Conservation (phyloP, 2,888 invertebrate genomes). For the Drosophila pegasa region DNA sequence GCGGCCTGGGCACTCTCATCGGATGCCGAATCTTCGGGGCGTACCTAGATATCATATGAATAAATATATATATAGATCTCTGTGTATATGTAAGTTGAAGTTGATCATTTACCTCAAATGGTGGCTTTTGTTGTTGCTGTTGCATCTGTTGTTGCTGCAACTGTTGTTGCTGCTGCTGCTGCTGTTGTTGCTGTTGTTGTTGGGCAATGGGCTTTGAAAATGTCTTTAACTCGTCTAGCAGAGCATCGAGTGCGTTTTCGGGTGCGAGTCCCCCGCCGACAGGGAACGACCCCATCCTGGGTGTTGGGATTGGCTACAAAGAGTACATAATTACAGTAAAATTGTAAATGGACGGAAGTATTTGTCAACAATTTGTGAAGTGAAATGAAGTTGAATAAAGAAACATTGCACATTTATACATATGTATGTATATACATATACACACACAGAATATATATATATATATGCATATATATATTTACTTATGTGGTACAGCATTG, state of each 20-base stretch:
- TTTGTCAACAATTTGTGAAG: conserved; percentile 11
- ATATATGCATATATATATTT: neutral
- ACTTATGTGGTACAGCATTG: conserved; percentile 36
- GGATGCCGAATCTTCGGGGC: conserved; percentile 85
- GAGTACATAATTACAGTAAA: conserved; percentile 53
- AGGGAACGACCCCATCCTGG: conserved; percentile 87
- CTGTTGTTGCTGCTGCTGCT: conserved; percentile 51
- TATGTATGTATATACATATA: conserved; percentile 20
- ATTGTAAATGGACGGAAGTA: conserved; percentile 37
- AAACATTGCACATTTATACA: conserved; percentile 50
- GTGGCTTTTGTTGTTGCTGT: neutral
- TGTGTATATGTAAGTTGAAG: neutral
- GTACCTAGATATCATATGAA: conserved; percentile 64
- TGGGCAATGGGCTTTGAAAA: conserved; percentile 90
- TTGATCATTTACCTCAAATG: conserved; percentile 72
- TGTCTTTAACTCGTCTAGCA: conserved; percentile 96
- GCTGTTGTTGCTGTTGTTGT: conserved; percentile 69
- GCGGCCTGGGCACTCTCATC: conserved; percentile 85
- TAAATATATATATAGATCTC: conserved; percentile 1
- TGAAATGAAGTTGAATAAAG: conserved; percentile 19
- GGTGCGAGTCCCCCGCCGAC: conserved; percentile 87
- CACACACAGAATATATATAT: conserved; percentile 1
- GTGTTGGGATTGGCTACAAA: conserved; percentile 87
- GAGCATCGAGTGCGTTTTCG: conserved; percentile 98
- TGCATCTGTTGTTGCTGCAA: conserved; percentile 32